Evolutionary conservation across 2,888 invertebrate genomes (phyloP).

Genomic region (Ditula angustiorana): DNA sequence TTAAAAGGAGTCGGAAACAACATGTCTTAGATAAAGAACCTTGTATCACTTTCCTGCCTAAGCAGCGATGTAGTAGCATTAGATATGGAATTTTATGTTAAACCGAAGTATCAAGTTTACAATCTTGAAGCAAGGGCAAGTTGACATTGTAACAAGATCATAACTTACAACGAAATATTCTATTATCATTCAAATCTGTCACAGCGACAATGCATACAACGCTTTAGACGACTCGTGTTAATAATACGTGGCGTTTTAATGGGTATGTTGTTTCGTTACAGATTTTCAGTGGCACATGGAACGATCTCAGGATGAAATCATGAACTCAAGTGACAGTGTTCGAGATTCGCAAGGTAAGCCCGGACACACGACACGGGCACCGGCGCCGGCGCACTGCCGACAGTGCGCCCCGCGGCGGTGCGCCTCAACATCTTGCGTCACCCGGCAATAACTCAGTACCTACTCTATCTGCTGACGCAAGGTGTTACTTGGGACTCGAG

Average conservation of each 20-base stretch:
- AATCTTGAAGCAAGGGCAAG: slow-evolving; percentile 30
- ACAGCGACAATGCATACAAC: slow-evolving; percentile 22
- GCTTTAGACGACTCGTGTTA: slow-evolving; percentile 1
- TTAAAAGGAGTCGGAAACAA: background rate
- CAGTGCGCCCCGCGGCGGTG: slow-evolving; percentile 48
- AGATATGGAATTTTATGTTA: slow-evolving; percentile 5
- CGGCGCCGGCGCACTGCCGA: slow-evolving; percentile 40
- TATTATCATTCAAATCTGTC: slow-evolving; percentile 37
- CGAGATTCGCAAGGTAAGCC: slow-evolving; percentile 96
- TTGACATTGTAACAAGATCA: slow-evolving; percentile 33
- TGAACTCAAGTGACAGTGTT: slow-evolving; percentile 94
- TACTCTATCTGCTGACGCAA: slow-evolving; percentile 53
- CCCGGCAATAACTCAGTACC: background rate
- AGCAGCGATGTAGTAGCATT: slow-evolving; percentile 17
- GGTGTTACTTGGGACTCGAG: slow-evolving; percentile 72
- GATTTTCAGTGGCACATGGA: slow-evolving; percentile 96
- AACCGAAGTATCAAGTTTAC: slow-evolving; percentile 18
- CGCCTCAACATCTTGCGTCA: slow-evolving; percentile 69
- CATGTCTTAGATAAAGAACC: slow-evolving; percentile 1
- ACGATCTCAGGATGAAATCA: slow-evolving; percentile 94
- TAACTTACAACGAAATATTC: slow-evolving; percentile 33
- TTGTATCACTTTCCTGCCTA: slow-evolving; percentile 17
- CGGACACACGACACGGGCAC: slow-evolving; percentile 46
- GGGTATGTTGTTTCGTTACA: slow-evolving; percentile 66
- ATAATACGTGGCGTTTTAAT: slow-evolving; percentile 17